Evolutionary conservation across 2,888 invertebrate species (phyloP).

Genomic region (Lepidonotus clava): DNA sequence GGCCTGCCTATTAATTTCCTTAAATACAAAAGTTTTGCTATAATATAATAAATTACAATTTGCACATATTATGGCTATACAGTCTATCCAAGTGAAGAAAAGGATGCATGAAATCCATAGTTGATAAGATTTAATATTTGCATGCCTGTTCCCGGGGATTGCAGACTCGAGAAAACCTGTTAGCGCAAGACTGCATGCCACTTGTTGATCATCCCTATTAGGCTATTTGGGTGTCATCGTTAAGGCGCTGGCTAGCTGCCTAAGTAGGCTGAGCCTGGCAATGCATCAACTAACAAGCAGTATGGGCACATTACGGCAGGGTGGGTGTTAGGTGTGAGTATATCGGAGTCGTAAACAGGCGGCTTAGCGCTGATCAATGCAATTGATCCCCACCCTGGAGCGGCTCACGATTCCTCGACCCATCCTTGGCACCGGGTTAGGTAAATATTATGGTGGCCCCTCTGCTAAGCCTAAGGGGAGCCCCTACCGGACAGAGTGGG

Average conservation of each 20-base stretch:
- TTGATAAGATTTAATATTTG: no score
- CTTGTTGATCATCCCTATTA: slow-evolving; percentile 8
- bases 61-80: no score
- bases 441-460: neutral
- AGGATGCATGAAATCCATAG: no score
- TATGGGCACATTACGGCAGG: neutral
- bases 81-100: no score
- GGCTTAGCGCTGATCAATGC: slow-evolving; percentile 14
- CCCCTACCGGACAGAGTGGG: neutral
- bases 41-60: no score
- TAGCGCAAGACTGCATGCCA: no score
- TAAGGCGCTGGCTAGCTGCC: neutral
- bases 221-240: neutral
- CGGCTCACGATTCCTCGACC: neutral
- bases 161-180: no score
- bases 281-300: neutral
- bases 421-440: neutral
- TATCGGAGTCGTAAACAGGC: slow-evolving; percentile 18
- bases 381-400: neutral
- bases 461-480: neutral
- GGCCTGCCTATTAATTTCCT: no score
- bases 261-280: neutral
- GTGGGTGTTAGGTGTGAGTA: neutral
- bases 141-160: no score
- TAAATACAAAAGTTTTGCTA: no score